A percentile compares a stretch with the other conserved stretches of the same genome.
Evolutionary conservation across 2,797 vertebrate genomes (phyloP).

Genomic region (Momotus momota): DNA sequence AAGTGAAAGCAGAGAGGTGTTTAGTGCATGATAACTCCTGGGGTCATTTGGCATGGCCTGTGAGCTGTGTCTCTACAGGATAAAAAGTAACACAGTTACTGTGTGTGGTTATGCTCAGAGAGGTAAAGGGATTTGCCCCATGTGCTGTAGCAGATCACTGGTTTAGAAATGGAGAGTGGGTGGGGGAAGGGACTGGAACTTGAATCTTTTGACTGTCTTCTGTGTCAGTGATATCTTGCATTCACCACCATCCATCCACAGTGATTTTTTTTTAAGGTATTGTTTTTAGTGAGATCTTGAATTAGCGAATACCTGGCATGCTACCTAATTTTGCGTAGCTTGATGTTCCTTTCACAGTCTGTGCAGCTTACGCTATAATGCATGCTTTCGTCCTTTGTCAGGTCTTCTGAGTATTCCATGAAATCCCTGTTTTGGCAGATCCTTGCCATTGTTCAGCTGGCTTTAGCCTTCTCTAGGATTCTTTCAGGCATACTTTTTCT

Average conservation of each 20-base stretch:
- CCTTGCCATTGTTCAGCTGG: neutral
- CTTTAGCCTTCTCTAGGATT: neutral
- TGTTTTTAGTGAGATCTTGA: neutral
- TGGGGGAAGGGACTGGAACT: neutral
- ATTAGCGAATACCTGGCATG: neutral
- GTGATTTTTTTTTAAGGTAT: neutral
- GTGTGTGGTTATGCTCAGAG: fast-evolving
- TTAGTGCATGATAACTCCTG: neutral
- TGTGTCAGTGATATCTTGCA: neutral
- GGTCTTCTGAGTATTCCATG: neutral
- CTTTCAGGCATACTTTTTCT: neutral
- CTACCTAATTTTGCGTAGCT: neutral
- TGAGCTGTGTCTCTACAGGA: neutral
- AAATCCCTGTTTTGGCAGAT: neutral
- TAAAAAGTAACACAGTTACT: neutral
- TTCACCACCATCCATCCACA: neutral
- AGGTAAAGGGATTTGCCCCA: neutral
- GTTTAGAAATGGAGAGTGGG: neutral
- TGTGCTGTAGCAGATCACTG: neutral
- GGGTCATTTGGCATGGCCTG: fast-evolving
- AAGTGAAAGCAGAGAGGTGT: neutral
- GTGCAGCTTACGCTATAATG: neutral
- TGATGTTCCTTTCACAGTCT: fast-evolving
- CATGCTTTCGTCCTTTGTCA: neutral
- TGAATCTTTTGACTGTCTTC: neutral